These are phyloP conservation scores for Coccyzus lansbergi DNA, from an alignment of 2,797 vertebrate species.

Conservation along the genomic window DNA sequence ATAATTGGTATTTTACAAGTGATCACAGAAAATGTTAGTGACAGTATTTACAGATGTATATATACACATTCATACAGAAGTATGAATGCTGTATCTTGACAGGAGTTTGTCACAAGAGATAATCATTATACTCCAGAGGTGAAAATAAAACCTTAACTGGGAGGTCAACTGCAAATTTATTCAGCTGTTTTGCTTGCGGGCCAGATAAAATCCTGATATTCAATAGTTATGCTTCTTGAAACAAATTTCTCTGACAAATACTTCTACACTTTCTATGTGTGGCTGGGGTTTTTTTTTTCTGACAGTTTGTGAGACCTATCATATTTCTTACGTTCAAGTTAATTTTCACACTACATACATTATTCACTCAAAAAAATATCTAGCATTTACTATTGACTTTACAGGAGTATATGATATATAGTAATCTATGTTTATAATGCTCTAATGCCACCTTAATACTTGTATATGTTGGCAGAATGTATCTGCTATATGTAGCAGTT, in stretches of 20 bases:
- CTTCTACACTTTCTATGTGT: neutral
- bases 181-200: neutral
- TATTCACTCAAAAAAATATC: neutral
- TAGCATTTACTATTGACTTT: neutral
- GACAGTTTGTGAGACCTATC: neutral
- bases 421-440: neutral
- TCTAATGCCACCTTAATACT: neutral
- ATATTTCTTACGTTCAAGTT: neutral
- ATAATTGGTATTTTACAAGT: neutral
- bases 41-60: neutral
- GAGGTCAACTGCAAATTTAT: neutral
- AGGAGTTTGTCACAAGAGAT: neutral
- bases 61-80: too few species aligned
- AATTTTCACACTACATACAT: neutral
- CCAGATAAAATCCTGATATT: neutral
- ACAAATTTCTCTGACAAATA: neutral
- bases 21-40: neutral
- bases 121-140: neutral
- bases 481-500: neutral
- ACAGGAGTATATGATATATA: neutral
- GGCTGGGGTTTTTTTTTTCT: neutral
- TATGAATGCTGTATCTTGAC: neutral
- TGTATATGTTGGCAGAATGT: neutral
- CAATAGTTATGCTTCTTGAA: neutral
- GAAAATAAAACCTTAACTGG: neutral